Percentiles rank a stretch among this genome's conserved stretches.
phyloP scores from a whole-genome alignment of 2,888 invertebrate species.

The Caenorhabditis drosophilae region DNA sequence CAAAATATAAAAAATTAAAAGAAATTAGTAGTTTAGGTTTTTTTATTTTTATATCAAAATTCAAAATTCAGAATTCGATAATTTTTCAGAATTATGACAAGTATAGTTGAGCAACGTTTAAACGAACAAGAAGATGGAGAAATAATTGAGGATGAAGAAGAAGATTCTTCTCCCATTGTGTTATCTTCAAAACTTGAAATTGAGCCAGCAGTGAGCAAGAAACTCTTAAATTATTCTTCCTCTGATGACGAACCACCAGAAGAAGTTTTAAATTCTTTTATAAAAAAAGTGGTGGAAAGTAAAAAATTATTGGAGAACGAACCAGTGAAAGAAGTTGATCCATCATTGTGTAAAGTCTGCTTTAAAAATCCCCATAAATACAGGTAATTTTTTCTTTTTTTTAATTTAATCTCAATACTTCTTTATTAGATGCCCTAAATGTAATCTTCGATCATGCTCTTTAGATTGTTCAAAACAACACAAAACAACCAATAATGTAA shows the following conservation, averaged over 20 bases:
- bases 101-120: not conserved
- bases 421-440: slow-evolving; percentile 58
- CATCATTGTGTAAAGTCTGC: slow-evolving; percentile 45
- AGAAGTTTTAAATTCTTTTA: slow-evolving; percentile 30
- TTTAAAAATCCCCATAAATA: slow-evolving; percentile 46
- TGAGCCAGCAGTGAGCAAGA: not conserved
- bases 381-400: slow-evolving; percentile 20
- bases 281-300: slow-evolving; percentile 20
- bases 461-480: slow-evolving; percentile 59
- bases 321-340: slow-evolving; percentile 10
- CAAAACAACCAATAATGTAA: slow-evolving; percentile 50
- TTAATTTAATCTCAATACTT: not conserved
- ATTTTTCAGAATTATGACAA: not conserved
- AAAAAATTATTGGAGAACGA: slow-evolving; percentile 1
- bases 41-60: not conserved
- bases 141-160: slow-evolving; percentile 30
- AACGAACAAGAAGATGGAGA: slow-evolving; percentile 36
- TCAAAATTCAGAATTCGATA: not conserved
- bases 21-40: not conserved
- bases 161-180: slow-evolving; percentile 7
- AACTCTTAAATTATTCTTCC: slow-evolving; percentile 11
- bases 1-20: not conserved
- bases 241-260: slow-evolving; percentile 44
- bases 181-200: not conserved
- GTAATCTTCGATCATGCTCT: slow-evolving; percentile 57